Evolutionary conservation across 2,888 invertebrate species (phyloP), one percentile per base, ranked within the genome.

Genomic region (Ophioninae sp.): DNA sequence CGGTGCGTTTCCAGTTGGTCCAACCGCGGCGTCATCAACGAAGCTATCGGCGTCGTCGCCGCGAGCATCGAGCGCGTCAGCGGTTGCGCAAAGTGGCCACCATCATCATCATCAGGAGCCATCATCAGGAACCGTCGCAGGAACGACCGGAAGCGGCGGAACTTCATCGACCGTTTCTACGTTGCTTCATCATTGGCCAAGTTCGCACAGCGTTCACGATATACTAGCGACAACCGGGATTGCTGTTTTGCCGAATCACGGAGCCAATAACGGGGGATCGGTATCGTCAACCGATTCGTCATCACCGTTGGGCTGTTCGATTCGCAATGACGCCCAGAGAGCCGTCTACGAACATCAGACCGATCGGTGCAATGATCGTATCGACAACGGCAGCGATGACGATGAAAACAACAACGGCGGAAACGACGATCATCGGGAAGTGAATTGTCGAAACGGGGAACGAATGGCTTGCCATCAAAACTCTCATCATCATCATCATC

Each of bases 21-120:
- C 90, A 63, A 87, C 90, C 20, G 94, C 94, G 93, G 93, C 93
- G 88, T 90, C 58, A 82, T 88, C 85, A 82, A 87, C 84, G 85
- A 91, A 90, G 87, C 85, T 90, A 75, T 90, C 92, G 17, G 89
- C 94, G 92, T 88, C 93, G 92, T 88, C 93, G 79, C 92, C 93
- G 23, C 91, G 93, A 58, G 92, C 93, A 61, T 88, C 93, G 3
- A 89, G 93, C 65, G 91, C 92, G 23, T 89, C 91, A 41, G 88
- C 88, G 20, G 85, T 87, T 20, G 83, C 64, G 9, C 68, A 77
- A 30, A 77, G 44, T 17, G 41, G 65, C 10, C 71, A 64, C 3
- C 30, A 30, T 30, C 30, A 30, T 30, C 30, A 30, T 30, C 30
- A 30, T 30, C 2, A 30, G 30, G 30, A 30, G 3, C 30, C 30